Percentiles rank a stretch among this genome's conserved stretches.
Evolutionary conservation across 2,797 vertebrate species (phyloP).

Genomic region (Eremophila alpestris): DNA sequence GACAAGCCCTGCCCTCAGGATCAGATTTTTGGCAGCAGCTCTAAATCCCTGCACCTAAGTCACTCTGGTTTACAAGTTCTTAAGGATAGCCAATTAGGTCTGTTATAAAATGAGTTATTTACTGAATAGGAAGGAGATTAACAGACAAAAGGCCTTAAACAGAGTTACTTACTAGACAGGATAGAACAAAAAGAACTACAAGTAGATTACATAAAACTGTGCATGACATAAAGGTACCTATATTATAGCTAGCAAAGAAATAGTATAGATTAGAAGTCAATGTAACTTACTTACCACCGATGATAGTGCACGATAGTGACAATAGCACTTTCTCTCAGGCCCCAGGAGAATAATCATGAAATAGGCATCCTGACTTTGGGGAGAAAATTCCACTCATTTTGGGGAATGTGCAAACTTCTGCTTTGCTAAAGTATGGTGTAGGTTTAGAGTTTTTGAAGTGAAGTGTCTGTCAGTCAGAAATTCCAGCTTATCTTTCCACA

Average conservation of each 20-base stretch:
- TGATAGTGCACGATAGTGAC: rapidly evolving
- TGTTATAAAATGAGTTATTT: not conserved
- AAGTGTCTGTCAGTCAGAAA: not conserved
- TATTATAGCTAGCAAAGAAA: not conserved
- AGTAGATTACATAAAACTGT: not conserved
- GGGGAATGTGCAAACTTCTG: not conserved
- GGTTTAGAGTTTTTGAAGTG: not conserved
- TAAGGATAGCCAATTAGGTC: not conserved
- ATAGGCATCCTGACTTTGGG: rapidly evolving
- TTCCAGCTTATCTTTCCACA: not conserved
- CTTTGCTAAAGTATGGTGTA: not conserved
- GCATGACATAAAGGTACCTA: not conserved
- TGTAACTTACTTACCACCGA: not conserved
- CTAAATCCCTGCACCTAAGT: not conserved
- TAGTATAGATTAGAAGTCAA: not conserved
- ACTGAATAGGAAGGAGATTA: not conserved
- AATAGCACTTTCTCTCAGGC: not conserved
- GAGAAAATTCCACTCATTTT: not conserved
- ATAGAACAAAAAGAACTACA: not conserved
- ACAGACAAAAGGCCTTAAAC: not conserved
- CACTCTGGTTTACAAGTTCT: not conserved
- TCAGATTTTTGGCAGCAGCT: not conserved
- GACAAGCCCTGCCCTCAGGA: not conserved
- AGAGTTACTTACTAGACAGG: not conserved
- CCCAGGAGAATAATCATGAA: not conserved